Evolutionary conservation across 2,113 vertebrate genomes (phyloP).

Genomic region (Odontesthes bonariensis): DNA sequence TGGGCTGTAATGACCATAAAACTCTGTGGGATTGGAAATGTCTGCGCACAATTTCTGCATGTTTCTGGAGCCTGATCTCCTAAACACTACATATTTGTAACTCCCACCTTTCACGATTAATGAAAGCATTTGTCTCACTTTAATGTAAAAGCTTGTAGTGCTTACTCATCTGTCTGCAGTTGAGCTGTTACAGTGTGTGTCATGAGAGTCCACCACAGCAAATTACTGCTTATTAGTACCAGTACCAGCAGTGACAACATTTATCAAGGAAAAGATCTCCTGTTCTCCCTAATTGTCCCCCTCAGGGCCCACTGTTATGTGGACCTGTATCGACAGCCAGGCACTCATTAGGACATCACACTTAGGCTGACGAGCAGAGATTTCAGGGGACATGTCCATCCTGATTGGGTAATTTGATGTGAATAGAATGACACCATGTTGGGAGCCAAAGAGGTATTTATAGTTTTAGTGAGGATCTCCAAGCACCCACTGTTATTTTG

Average conservation of each 20-base stretch:
- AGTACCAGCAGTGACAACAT: constrained; percentile 72
- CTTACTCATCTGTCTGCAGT: constrained; percentile 54
- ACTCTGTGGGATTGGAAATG: background rate
- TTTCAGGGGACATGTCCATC: constrained; percentile 63
- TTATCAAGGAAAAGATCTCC: constrained; percentile 77
- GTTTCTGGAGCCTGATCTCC: constrained; percentile 21
- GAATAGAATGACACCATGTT: constrained; percentile 69
- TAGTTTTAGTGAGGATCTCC: constrained; percentile 27
- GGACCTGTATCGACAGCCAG: constrained; percentile 68
- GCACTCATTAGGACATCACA: constrained; percentile 79
- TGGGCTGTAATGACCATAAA: constrained; percentile 1
- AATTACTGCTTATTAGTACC: constrained; percentile 78
- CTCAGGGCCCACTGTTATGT: constrained; percentile 58
- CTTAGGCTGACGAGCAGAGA: constrained; percentile 61
- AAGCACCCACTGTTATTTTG: constrained; percentile 29
- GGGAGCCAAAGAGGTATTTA: constrained; percentile 60
- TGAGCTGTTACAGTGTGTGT: constrained; percentile 56
- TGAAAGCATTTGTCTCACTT: constrained; percentile 57
- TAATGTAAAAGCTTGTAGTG: constrained; percentile 53
- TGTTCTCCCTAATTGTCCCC: constrained; percentile 69
- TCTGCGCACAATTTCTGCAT: constrained; percentile 13
- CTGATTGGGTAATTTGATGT: constrained; percentile 71
- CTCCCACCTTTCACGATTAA: constrained; percentile 16
- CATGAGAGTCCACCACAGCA: constrained; percentile 58
- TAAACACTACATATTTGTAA: constrained; percentile 30